These are phyloP conservation scores for Strix uralensis DNA, from an alignment of 2,113 vertebrate genomes.

Conservation along the genomic window DNA sequence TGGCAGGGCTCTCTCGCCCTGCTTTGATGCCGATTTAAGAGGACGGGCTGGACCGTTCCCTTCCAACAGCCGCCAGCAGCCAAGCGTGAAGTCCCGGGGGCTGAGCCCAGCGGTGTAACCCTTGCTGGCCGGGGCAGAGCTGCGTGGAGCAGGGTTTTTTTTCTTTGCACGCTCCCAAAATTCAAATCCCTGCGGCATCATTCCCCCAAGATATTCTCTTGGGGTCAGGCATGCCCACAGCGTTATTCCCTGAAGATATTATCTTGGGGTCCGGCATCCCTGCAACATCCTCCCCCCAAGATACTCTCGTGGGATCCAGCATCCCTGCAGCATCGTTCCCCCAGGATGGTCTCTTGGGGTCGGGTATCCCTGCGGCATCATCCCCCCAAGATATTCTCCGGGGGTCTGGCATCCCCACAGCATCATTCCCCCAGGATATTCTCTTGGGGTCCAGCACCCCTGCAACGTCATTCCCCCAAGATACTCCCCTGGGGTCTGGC, in stretches of 20 bases:
- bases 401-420: accelerated
- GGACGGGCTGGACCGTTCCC: background rate
- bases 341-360: background rate
- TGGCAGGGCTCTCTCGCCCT: background rate
- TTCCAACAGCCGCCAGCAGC: background rate
- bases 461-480: background rate
- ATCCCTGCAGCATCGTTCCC: background rate
- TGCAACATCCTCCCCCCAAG: background rate
- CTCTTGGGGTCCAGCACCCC: background rate
- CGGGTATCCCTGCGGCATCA: background rate
- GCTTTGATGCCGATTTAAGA: background rate
- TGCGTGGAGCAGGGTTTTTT: accelerated
- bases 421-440: background rate
- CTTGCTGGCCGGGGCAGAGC: slow-evolving; percentile 12
- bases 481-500: background rate
- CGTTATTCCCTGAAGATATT: background rate
- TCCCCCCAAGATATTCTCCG: accelerated
- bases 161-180: background rate
- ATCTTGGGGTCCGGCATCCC: background rate
- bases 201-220: accelerated
- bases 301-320: background rate
- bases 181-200: background rate
- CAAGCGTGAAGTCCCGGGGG: slow-evolving; percentile 5
- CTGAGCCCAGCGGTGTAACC: background rate
- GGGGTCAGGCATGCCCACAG: background rate